These are phyloP conservation scores for Kryptolebias ocellatus DNA, from an alignment of 2,797 vertebrate species.

Conservation along the genomic window DNA sequence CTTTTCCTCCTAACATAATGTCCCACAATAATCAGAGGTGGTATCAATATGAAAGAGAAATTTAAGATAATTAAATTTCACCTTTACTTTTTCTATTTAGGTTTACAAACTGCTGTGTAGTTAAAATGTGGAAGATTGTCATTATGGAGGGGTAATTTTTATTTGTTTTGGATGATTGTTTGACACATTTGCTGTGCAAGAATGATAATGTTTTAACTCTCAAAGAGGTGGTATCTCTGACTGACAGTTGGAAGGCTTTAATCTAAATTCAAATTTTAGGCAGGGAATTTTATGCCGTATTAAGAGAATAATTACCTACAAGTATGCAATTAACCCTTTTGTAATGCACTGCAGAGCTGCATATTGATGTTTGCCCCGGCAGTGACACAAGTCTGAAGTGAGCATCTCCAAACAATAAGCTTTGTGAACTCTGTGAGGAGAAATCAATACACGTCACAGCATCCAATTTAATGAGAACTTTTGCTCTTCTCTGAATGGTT, in stretches of 20 bases:
- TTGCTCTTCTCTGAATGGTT: conserved; percentile 64
- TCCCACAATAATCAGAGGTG: conserved; percentile 23
- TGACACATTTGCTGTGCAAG: conserved; percentile 5
- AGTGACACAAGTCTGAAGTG: conserved; percentile 52
- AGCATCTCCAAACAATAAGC: conserved; percentile 70
- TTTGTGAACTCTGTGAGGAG: conserved; percentile 53
- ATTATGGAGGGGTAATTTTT: background rate
- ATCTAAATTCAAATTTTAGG: conserved; percentile 55
- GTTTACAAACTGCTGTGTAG: background rate
- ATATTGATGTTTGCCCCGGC: conserved; percentile 62
- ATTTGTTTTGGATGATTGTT: conserved; percentile 5
- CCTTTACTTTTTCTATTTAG: background rate
- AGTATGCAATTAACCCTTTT: conserved; percentile 73
- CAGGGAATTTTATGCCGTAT: conserved; percentile 42
- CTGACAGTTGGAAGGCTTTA: conserved; percentile 35
- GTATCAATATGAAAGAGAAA: conserved; percentile 5
- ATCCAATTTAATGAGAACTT: conserved; percentile 70
- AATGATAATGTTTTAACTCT: conserved; percentile 30
- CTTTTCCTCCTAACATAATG: conserved; percentile 50
- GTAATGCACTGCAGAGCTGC: conserved; percentile 51
- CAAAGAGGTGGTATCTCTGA: conserved; percentile 41
- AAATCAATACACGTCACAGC: conserved; percentile 71
- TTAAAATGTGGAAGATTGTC: background rate
- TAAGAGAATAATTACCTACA: conserved; percentile 71
- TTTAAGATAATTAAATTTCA: background rate